A percentile compares a stretch with the other conserved stretches of the same genome.
These are phyloP conservation scores for Cylindroiulus punctatus DNA, from an alignment of 2,888 invertebrate species.

Conservation along the genomic window DNA sequence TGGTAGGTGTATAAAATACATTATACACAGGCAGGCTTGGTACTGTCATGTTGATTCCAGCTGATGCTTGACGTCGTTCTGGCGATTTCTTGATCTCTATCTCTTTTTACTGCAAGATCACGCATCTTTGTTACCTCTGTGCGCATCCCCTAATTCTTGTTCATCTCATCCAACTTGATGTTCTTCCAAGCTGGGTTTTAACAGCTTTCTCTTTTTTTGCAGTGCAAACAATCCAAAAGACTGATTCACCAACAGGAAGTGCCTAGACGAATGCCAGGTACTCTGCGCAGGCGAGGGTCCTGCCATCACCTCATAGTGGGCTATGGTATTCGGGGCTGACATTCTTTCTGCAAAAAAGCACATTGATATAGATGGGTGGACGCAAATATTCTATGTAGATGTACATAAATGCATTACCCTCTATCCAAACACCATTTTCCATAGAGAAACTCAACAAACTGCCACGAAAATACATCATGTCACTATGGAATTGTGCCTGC, in stretches of 20 bases:
- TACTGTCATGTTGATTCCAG: no score
- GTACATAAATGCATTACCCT: slow-evolving; percentile 13
- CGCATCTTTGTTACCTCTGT: no score
- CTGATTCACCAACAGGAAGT: slow-evolving; percentile 26
- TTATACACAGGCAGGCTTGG: no score
- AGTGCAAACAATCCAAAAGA: slow-evolving; percentile 12
- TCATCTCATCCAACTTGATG: no score
- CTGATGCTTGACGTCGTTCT: no score
- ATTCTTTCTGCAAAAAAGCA: slow-evolving; percentile 1
- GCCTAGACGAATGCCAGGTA: background rate
- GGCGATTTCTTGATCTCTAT: no score
- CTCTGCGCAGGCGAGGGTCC: background rate
- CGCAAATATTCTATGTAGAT: background rate
- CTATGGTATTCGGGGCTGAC: background rate
- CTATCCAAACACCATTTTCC: slow-evolving; percentile 1
- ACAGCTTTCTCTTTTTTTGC: slow-evolving; percentile 4
- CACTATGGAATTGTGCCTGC: background rate
- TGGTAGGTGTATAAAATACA: no score
- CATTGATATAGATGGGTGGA: background rate
- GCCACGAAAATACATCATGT: slow-evolving; percentile 3
- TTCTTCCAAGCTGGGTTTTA: no score
- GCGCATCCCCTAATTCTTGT: no score
- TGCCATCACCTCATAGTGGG: background rate
- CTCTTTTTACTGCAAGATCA: no score
- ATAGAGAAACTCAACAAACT: background rate